A percentile compares a stretch with the other conserved stretches of the same genome.
Conservation (phyloP, 2,113 vertebrate genomes). For the Chaetodon trifascialis region DNA sequence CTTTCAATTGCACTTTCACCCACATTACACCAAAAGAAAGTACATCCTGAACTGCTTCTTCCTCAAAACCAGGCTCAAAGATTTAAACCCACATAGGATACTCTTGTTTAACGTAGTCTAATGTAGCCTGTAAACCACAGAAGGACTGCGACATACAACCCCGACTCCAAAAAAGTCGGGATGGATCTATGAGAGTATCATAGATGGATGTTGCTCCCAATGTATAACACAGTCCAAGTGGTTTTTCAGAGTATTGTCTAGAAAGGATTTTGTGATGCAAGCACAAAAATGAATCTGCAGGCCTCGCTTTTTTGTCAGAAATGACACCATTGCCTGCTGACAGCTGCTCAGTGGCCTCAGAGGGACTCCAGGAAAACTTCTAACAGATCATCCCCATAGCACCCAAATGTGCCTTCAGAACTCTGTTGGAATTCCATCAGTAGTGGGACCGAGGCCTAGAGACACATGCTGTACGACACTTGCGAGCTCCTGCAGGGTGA, state of each 20-base stretch:
- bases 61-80: background rate
- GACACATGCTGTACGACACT: constrained; percentile 63
- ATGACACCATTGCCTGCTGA: constrained; percentile 43
- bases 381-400: constrained; percentile 35
- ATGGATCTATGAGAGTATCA: no score
- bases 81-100: background rate
- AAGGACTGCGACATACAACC: background rate
- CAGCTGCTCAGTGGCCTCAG: constrained; percentile 48
- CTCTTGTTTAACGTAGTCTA: background rate
- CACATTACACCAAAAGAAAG: background rate
- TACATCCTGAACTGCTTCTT: background rate
- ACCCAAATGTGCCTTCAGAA: constrained; percentile 51
- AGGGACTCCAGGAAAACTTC: constrained; percentile 46
- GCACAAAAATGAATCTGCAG: constrained; percentile 11
- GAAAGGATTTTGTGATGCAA: constrained; percentile 7
- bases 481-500: constrained; percentile 58
- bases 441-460: constrained; percentile 37
- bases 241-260: background rate
- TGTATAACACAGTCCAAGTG: background rate
- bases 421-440: constrained; percentile 66
- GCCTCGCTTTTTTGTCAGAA: constrained; percentile 19
- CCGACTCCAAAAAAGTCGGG: no score
- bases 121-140: background rate
- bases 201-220: background rate
- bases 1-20: no score